These are phyloP conservation scores for Drosophila melanogaster DNA, from an alignment of 1,140 invertebrate species.

Conservation along the genomic window DNA sequence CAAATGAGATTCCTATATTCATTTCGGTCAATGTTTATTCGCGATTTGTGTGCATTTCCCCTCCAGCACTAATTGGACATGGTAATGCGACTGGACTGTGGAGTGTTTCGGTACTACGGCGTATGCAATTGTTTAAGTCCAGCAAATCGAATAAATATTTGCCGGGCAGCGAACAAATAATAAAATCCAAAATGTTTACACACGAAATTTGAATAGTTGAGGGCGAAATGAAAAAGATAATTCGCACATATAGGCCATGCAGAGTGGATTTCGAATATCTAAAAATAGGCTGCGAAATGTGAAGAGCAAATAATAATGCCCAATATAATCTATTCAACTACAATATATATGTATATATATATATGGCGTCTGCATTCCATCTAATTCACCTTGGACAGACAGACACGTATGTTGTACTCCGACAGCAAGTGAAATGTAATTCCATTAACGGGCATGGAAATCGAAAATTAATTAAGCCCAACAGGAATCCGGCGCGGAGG, in stretches of 20 bases:
- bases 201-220: conserved; percentile 2
- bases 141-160: conserved; percentile 26
- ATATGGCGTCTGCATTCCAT: neutral
- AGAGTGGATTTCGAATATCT: neutral
- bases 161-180: conserved; percentile 12
- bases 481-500: conserved; percentile 8
- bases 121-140: conserved; percentile 25
- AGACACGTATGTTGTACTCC: neutral
- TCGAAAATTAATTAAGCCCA: conserved; percentile 42
- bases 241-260: neutral
- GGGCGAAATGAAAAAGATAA: conserved; percentile 4
- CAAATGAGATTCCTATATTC: conserved; percentile 9
- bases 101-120: neutral
- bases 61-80: conserved; percentile 19
- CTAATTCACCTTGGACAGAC: conserved; percentile 11
- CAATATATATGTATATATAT: neutral
- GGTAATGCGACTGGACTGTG: neutral
- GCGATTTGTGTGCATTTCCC: conserved; percentile 7
- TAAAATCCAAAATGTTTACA: conserved; percentile 2
- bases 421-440: conserved; percentile 28
- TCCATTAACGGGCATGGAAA: conserved; percentile 37
- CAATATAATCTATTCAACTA: neutral
- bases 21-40: conserved; percentile 15
- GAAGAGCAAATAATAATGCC: neutral
- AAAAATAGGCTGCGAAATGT: conserved; percentile 2